Evolutionary conservation across 2,888 invertebrate genomes (phyloP), one percentile per base, ranked within the genome.

Genomic region (Atethmia centrago): DNA sequence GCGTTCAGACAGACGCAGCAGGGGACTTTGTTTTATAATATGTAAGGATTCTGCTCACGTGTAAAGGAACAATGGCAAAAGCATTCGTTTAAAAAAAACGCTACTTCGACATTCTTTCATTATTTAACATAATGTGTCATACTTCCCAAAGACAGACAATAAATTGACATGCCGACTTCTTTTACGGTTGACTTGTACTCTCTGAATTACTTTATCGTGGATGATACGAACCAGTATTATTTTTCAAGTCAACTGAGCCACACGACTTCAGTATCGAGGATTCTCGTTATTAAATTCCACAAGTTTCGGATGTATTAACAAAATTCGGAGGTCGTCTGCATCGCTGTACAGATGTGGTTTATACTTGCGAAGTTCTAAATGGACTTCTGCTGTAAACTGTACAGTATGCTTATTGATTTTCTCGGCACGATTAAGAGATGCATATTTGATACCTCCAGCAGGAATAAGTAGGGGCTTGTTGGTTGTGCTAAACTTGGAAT

Each of bases 401-500:
- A 58, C 65, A 55, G 64, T 67, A 45, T 67, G 76, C 72, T 83
- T 84, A 83, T 83, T 84, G 84, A 84, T 83, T 83, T 82, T 78
- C 84, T 71, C 62, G 61, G 67, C 58, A 68, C 69, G 74, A 83
- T 84, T 81, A 81, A 61, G 64, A 71, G 71, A 74, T 84, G 73
- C 81, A 84, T 81, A 80, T 75, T 83, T 84, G 68, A 83, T 80
- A 65, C 56, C 47, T 45, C 40, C 76, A 31, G 61, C 28, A 31
- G 42, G 51, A 31, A 36, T 64, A 51, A 64, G 31, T 64, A 19
- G n/a, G 31, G 40, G 49, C 28, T 45, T 49, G 64, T 68, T 62
- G 56, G 63, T 51, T 47, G 58, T 31, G 45, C 66, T 69, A 12
- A 61, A 61, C 31, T 62, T 70, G 40, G 40, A 56, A 64, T 73